Percentiles rank a stretch among this genome's conserved stretches.
These are phyloP conservation scores for Acropora yongei DNA, from an alignment of 64 coral and sea anemone genomes.

Conservation along the genomic window DNA sequence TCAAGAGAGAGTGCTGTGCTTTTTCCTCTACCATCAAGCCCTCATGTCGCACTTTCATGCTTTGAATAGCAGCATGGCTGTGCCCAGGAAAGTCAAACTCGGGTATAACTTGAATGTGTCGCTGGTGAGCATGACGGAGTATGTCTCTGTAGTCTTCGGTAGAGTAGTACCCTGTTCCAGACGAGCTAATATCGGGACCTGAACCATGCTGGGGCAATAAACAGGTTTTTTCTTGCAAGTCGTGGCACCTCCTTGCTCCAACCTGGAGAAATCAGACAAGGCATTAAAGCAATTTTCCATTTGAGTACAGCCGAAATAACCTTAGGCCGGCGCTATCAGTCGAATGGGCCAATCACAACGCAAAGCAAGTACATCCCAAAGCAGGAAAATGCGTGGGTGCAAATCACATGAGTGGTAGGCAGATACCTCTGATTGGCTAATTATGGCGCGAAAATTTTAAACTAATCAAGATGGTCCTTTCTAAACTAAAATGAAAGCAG, in stretches of 20 bases:
- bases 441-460: background rate
- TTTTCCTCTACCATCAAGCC: conserved; percentile 43
- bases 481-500: background rate
- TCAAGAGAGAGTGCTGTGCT: conserved; percentile 41
- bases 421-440: background rate
- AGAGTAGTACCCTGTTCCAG: conserved; percentile 21
- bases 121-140: conserved; percentile 52
- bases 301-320: no score
- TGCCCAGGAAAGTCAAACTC: conserved; percentile 86
- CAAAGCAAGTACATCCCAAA: no score
- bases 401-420: no score
- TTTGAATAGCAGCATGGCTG: conserved; percentile 70
- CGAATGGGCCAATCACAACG: no score
- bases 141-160: conserved; percentile 13
- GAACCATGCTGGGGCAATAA: conserved; percentile 62
- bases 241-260: conserved; percentile 64
- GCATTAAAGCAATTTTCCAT: background rate
- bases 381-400: no score
- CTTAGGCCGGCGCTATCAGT: no score
- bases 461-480: background rate
- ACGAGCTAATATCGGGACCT: conserved; percentile 2
- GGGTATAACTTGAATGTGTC: conserved; percentile 76
- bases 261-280: conserved; percentile 35
- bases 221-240: conserved; percentile 64
- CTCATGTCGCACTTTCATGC: conserved; percentile 49